Base-by-base conservation (phyloP, 2,888 invertebrate species). In the Lycia hirtaria region DNA sequence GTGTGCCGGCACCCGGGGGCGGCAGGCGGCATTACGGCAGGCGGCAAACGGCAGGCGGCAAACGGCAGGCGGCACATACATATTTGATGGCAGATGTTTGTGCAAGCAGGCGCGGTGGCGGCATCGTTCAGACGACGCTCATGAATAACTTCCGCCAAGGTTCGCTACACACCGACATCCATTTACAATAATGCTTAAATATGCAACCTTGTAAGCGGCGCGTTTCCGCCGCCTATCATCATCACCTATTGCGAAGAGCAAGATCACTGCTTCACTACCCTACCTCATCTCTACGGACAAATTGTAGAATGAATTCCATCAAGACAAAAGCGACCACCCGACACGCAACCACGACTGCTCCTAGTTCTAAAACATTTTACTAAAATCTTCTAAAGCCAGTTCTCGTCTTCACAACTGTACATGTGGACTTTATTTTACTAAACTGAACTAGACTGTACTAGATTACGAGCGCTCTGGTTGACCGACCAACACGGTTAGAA, bases 81-180 rank as follows among this genome's bases (percentile, higher is more conserved):
- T 73, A 65, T 70, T 71, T 72, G 68, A 75, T 66, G 57, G 40
- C 47, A 24, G 38, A 40, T 45, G 52, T 15, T 37, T 37, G 44
- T 22, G 37, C 44, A 28, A 37, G 15, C 44, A 28, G 24, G 26
- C 33, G 37, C 45, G 28, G 6, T 1, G 26, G 20, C n/a, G 17
- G 28, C 41, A n/a, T n/a, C n/a, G 26, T 5, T 15, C 30, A n/a
- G 28, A 22, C 38, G 51, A 15, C 20, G 32, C 10, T 47, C 54
- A 54, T 54, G 38, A 47, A 54, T 47, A 47, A 26, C 32, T 47
- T n/a, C 35, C 35, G 10, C 35, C 17, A 3, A 17, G 35, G 17
- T 19, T 20, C 12, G 50, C 33, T 20, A 9, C 44, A 15, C 33
- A 28, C 37, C 22, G 38, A 22, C 38, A 37, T 17, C 15, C 30